These are phyloP conservation scores for Hippocampus guttulatus DNA, from an alignment of 2,113 vertebrate species.

Conservation along the genomic window DNA sequence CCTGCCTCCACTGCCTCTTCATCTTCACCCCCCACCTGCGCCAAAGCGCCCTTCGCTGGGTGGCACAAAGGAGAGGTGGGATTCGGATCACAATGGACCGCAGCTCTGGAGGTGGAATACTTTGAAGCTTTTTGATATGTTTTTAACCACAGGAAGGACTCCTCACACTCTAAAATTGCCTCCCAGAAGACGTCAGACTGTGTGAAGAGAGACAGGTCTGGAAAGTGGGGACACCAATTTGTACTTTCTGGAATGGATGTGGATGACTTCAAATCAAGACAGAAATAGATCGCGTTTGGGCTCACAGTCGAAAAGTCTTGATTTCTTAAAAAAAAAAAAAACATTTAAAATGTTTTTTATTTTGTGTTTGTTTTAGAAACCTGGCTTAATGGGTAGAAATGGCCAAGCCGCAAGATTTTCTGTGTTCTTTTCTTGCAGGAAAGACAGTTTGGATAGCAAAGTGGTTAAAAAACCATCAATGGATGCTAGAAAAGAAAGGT, in stretches of 20 bases:
- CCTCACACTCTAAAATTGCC: constrained; percentile 50
- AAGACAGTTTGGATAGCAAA: constrained; percentile 65
- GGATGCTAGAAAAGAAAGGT: constrained; percentile 73
- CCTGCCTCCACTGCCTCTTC: constrained; percentile 65
- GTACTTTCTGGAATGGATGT: constrained; percentile 1
- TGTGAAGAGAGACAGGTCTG: constrained; percentile 68
- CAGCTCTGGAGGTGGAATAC: background rate
- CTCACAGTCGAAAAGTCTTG: background rate
- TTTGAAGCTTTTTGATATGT: constrained; percentile 46
- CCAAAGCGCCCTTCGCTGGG: constrained; percentile 47
- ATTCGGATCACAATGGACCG: constrained; percentile 30
- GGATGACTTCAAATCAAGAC: background rate
- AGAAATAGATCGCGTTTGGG: background rate
- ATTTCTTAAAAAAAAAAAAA: background rate
- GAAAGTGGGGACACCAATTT: constrained; percentile 13
- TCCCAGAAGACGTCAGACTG: constrained; percentile 54
- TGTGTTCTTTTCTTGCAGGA: constrained; percentile 61
- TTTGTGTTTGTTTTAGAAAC: background rate
- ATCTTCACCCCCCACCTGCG: constrained; percentile 66
- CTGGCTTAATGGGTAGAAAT: background rate
- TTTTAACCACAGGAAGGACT: constrained; percentile 57
- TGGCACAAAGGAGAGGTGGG: constrained; percentile 60
- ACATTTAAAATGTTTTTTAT: background rate
- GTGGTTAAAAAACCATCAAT: constrained; percentile 53
- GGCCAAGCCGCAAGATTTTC: background rate